phyloP scores from a whole-genome alignment of 2,888 invertebrate species.

The Nephrotoma flavescens region DNA sequence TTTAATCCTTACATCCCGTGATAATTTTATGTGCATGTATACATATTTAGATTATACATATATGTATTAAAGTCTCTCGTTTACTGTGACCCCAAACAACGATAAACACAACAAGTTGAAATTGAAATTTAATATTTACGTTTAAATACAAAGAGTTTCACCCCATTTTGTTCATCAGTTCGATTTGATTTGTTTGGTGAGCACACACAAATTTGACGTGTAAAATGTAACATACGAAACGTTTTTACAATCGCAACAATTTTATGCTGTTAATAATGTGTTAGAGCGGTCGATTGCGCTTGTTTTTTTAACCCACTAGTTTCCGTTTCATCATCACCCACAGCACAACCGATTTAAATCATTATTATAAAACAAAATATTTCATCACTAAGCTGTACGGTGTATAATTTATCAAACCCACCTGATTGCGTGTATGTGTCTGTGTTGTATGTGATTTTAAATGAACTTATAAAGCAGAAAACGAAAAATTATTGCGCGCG shows the following conservation, averaged over 20 bases:
- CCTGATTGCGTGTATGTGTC: neutral
- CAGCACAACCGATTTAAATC: neutral
- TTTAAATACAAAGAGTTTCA: neutral
- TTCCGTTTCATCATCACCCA: neutral
- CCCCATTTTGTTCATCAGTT: neutral
- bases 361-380: neutral
- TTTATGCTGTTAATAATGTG: neutral
- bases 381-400: neutral
- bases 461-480: neutral
- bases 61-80: neutral
- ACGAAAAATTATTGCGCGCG: neutral
- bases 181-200: neutral
- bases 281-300: neutral
- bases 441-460: neutral
- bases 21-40: neutral
- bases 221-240: neutral
- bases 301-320: neutral
- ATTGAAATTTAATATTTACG: neutral
- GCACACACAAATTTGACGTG: neutral
- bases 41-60: neutral
- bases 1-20: neutral
- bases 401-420: neutral
- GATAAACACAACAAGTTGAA: neutral
- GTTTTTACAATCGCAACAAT: neutral
- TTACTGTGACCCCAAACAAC: neutral